A percentile compares a stretch with the other conserved stretches of the same genome.
These are phyloP conservation scores for Lepidochitona cinerea DNA, from an alignment of 2,888 invertebrate species.

Conservation along the genomic window DNA sequence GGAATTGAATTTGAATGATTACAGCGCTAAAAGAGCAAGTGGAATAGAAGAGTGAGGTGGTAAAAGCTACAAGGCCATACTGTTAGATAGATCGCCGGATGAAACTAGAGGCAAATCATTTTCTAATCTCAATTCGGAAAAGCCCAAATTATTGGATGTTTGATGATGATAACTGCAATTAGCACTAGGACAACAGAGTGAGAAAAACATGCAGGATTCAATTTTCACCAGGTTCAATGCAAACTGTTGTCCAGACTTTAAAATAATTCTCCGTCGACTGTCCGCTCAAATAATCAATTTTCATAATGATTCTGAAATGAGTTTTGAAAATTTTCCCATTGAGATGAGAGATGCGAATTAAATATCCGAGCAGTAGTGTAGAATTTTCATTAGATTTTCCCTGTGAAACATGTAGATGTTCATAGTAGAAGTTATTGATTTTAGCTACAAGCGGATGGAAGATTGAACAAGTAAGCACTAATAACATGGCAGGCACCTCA, in stretches of 20 bases:
- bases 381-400: background rate
- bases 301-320: background rate
- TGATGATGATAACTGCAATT: background rate
- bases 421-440: slow-evolving; percentile 1
- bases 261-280: background rate
- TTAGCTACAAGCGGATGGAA: background rate
- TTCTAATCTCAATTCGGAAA: background rate
- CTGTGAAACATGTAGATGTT: background rate
- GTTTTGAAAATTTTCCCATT: slow-evolving; percentile 4
- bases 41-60: too few species aligned
- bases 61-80: too few species aligned
- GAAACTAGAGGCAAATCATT: background rate
- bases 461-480: background rate
- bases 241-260: background rate
- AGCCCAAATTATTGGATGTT: background rate
- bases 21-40: too few species aligned
- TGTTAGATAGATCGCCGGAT: too few species aligned
- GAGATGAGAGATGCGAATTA: background rate
- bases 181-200: background rate
- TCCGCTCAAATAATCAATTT: background rate
- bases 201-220: background rate
- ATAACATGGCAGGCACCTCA: background rate
- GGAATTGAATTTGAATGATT: too few species aligned
- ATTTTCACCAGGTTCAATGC: background rate
- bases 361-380: background rate